phyloP scores from a whole-genome alignment of 1,140 invertebrate species.

The Mycetomoellerius zeteki region DNA sequence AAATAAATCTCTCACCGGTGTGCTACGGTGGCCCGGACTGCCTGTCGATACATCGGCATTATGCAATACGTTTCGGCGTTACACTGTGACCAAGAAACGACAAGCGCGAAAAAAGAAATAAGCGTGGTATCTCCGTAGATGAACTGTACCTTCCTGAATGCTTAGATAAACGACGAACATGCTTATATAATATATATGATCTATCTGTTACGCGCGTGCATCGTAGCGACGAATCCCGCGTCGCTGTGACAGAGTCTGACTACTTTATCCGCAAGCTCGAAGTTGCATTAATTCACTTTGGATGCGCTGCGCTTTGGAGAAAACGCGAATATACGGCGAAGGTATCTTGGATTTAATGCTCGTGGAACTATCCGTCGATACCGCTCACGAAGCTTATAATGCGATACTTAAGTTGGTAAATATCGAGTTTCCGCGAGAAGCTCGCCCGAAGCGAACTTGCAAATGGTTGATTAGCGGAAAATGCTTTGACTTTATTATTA shows the following conservation, averaged over 20 bases:
- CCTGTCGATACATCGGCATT: slow-evolving; percentile 76
- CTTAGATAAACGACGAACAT: slow-evolving; percentile 73
- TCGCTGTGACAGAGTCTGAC: slow-evolving; percentile 54
- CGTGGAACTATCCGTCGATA: slow-evolving; percentile 52
- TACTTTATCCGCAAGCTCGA: slow-evolving; percentile 65
- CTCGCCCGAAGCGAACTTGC: slow-evolving; percentile 23
- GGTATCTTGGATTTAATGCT: slow-evolving; percentile 59
- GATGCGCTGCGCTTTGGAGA: slow-evolving; percentile 36
- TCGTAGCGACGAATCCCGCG: slow-evolving; percentile 40
- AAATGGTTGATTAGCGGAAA: slow-evolving; percentile 59
- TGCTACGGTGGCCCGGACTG: slow-evolving; percentile 62
- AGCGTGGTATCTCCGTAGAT: slow-evolving; percentile 75
- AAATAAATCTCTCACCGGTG: slow-evolving; percentile 78
- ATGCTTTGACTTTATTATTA: slow-evolving; percentile 62
- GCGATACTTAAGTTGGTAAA: slow-evolving; percentile 55
- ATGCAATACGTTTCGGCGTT: slow-evolving; percentile 76
- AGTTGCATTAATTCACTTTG: slow-evolving; percentile 70
- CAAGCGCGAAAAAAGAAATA: slow-evolving; percentile 60
- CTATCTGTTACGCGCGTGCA: slow-evolving; percentile 48
- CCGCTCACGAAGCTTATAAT: slow-evolving; percentile 28
- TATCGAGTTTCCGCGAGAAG: slow-evolving; percentile 48
- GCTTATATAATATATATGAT: slow-evolving; percentile 43
- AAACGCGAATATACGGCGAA: background rate
- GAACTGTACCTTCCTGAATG: slow-evolving; percentile 70
- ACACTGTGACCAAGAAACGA: slow-evolving; percentile 27